phyloP scores from a whole-genome alignment of 2,113 vertebrate species.

The Rana temporaria region DNA sequence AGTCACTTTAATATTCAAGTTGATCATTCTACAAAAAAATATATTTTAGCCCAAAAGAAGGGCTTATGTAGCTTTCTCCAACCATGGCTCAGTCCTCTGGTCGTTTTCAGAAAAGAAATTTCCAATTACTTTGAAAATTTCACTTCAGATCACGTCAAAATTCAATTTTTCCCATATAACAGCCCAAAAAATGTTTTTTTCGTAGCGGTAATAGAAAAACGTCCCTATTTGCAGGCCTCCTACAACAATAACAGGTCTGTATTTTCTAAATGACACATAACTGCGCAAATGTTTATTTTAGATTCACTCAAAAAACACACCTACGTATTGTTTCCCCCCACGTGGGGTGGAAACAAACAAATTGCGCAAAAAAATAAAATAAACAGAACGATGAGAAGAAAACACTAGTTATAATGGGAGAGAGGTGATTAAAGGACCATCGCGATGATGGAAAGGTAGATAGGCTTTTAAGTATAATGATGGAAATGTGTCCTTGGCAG shows the following conservation, averaged over 20 bases:
- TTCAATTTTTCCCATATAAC: too few relatives aligned
- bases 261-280: neutral
- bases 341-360: neutral
- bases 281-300: neutral
- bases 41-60: too few relatives aligned
- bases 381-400: neutral
- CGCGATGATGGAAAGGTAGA: constrained; percentile 26
- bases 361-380: neutral
- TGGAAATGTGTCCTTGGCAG: constrained; percentile 30
- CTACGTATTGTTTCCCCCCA: neutral
- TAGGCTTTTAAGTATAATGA: neutral
- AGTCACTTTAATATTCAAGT: too few relatives aligned
- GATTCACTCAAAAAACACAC: neutral
- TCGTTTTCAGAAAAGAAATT: too few relatives aligned
- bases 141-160: too few relatives aligned
- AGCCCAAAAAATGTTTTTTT: too few relatives aligned
- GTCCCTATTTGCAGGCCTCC: neutral
- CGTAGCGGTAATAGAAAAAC: too few relatives aligned
- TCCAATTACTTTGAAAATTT: too few relatives aligned
- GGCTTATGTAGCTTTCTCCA: too few relatives aligned
- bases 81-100: too few relatives aligned
- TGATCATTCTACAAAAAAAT: too few relatives aligned
- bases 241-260: neutral
- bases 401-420: neutral
- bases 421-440: neutral